These are phyloP conservation scores for Microctonus hyperodae DNA, from an alignment of 2,888 invertebrate genomes.

Conservation along the genomic window DNA sequence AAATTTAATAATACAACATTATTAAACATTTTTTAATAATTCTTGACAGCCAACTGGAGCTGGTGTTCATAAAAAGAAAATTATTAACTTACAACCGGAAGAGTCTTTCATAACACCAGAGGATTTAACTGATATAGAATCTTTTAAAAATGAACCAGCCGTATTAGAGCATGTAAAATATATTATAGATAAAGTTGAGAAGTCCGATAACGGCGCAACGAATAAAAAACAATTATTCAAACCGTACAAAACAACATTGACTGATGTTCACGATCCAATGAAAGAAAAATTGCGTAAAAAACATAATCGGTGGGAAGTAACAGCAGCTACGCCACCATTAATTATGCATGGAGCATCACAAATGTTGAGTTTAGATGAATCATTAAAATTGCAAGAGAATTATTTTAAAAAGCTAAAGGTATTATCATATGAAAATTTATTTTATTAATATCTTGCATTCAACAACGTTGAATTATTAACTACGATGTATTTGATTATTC, in stretches of 20 bases:
- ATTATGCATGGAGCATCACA: conserved; percentile 67
- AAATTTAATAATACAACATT: not conserved
- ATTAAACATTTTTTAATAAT: conserved; percentile 6
- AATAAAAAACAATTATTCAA: conserved; percentile 64
- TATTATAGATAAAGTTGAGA: conserved; percentile 66
- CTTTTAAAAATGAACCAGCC: conserved; percentile 42
- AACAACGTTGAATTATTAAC: not conserved
- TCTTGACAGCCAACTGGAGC: conserved; percentile 57
- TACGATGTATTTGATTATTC: conserved; percentile 1
- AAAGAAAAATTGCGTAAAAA: conserved; percentile 66
- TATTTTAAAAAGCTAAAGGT: conserved; percentile 61
- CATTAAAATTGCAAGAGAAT: conserved; percentile 67
- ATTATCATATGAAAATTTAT: not conserved
- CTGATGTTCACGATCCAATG: conserved; percentile 66
- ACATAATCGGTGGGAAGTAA: conserved; percentile 69
- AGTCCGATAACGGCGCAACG: conserved; percentile 43
- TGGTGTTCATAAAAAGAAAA: conserved; percentile 65
- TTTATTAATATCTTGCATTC: too few species aligned
- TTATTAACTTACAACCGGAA: conserved; percentile 63
- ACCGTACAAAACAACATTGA: conserved; percentile 68
- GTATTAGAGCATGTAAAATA: conserved; percentile 65
- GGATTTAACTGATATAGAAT: conserved; percentile 64
- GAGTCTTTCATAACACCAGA: conserved; percentile 65
- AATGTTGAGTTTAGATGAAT: conserved; percentile 67
- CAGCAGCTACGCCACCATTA: conserved; percentile 71